phyloP scores from a whole-genome alignment of 2,797 vertebrate species.

The Hypotaenidia philippensis region DNA sequence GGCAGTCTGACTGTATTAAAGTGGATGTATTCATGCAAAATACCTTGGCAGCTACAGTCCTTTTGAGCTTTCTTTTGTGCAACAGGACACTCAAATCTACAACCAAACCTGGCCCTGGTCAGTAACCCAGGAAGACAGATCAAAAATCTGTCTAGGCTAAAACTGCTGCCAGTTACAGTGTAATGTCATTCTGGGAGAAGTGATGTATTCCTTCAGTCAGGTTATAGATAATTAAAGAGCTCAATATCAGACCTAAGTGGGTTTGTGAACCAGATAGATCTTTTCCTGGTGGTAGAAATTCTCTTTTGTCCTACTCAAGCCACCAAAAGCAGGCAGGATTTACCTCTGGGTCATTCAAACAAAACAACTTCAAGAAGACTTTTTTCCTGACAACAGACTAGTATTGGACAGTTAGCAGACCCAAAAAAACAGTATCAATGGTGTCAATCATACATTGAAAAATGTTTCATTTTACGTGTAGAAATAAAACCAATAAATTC shows the following conservation, averaged over 20 bases:
- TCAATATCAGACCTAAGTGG: background rate
- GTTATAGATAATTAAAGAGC: background rate
- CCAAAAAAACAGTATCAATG: background rate
- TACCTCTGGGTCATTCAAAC: background rate
- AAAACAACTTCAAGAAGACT: background rate
- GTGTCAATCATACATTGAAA: background rate
- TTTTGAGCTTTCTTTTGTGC: constrained; percentile 49
- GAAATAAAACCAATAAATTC: background rate
- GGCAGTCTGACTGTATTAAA: constrained; percentile 32
- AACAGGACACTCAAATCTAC: constrained; percentile 16
- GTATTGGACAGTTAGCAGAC: background rate
- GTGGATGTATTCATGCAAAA: constrained; percentile 44
- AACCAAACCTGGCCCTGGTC: background rate
- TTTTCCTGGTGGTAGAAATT: background rate
- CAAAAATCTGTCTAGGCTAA: background rate
- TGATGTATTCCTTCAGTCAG: background rate
- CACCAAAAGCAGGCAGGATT: background rate
- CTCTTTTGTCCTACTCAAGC: background rate
- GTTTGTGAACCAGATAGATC: background rate
- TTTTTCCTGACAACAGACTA: constrained; percentile 45
- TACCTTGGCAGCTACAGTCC: constrained; percentile 57
- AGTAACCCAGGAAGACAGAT: background rate
- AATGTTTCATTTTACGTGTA: background rate
- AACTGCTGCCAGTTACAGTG: background rate
- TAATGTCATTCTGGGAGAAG: background rate